A percentile compares a stretch with the other conserved stretches of the same genome.
phyloP scores from a whole-genome alignment of 2,797 vertebrate species.

The Ceyx erithaca region DNA sequence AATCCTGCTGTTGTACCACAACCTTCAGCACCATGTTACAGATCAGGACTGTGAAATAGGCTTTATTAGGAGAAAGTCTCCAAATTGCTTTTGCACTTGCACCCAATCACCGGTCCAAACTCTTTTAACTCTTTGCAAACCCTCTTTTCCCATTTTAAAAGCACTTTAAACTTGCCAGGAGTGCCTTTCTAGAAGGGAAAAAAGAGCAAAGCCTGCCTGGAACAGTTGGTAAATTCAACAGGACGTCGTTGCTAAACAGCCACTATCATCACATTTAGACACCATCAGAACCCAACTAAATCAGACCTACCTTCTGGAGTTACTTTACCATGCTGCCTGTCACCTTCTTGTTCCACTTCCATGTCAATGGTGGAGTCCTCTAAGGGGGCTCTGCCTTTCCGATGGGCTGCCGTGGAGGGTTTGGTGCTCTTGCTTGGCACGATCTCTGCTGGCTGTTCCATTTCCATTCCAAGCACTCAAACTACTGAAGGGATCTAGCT shows the following conservation, averaged over 20 bases:
- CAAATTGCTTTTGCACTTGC: conserved; percentile 39
- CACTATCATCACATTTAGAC: not conserved
- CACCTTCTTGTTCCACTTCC: conserved; percentile 4
- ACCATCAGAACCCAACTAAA: not conserved
- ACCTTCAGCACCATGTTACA: not conserved
- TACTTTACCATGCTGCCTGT: not conserved
- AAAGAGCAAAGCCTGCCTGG: not conserved
- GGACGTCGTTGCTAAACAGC: not conserved
- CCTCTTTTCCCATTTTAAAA: not conserved
- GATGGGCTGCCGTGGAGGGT: conserved; percentile 83
- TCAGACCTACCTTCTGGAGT: conserved; percentile 58
- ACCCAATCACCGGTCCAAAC: not conserved
- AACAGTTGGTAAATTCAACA: not conserved
- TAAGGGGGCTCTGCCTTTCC: conserved; percentile 78
- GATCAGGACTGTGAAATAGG: not conserved
- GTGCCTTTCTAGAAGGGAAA: not conserved
- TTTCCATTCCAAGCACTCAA: conserved; percentile 48
- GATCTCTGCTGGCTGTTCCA: conserved; percentile 75
- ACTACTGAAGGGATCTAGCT: conserved; percentile 39
- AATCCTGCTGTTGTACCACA: conserved; percentile 31
- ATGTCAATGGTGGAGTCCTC: conserved; percentile 20
- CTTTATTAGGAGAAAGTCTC: conserved; percentile 7
- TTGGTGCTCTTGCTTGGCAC: conserved; percentile 90
- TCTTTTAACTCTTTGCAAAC: conserved; percentile 22
- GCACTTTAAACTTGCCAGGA: not conserved